Conservation (phyloP, 2,113 vertebrate genomes). For the Electrona antarctica region DNA sequence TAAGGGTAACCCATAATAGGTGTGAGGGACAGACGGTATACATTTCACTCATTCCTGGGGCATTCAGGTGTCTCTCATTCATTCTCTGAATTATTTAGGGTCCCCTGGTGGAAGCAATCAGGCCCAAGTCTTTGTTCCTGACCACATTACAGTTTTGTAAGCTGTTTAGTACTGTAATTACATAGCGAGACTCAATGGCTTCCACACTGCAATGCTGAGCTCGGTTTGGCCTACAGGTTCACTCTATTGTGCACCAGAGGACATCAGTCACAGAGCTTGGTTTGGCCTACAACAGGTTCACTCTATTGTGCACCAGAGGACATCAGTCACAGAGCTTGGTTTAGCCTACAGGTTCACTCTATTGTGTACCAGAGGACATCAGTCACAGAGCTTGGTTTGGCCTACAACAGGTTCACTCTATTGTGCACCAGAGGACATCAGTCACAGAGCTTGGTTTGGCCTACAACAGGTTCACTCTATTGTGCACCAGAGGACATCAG, state of each 20-base stretch:
- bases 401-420: neutral
- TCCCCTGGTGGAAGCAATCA: conserved; percentile 57
- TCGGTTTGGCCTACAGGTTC: conserved; percentile 10
- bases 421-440: neutral
- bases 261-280: conserved; percentile 14
- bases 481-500: neutral
- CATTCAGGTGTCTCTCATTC: conserved; percentile 48
- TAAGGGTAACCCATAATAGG: too few species aligned
- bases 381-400: conserved; percentile 21
- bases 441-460: conserved; percentile 20
- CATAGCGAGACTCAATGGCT: conserved; percentile 37
- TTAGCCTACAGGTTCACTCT: conserved; percentile 3
- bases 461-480: neutral
- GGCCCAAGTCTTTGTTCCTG: conserved; percentile 37
- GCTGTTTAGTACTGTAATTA: conserved; percentile 49
- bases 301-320: neutral
- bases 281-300: conserved; percentile 9
- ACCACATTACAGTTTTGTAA: conserved; percentile 42
- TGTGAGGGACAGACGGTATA: neutral
- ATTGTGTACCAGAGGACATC: neutral
- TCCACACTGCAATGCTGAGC: conserved; percentile 32
- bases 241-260: neutral
- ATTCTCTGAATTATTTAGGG: conserved; percentile 42
- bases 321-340: conserved; percentile 16
- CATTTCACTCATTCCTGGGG: conserved; percentile 13